Evolutionary conservation across 2,797 vertebrate species (phyloP).

Genomic region (Karalla daura): DNA sequence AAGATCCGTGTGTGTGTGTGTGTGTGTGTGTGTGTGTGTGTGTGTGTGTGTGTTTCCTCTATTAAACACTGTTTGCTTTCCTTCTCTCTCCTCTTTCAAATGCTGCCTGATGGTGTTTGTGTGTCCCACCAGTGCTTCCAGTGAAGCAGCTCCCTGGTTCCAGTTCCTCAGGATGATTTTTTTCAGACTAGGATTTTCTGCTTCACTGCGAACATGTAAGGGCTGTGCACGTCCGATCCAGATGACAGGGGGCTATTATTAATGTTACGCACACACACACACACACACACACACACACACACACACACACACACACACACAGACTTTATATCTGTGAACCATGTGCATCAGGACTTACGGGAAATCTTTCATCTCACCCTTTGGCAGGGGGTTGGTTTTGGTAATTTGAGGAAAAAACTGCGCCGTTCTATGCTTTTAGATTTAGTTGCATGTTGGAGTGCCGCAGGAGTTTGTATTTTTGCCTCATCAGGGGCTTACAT

Average conservation of each 20-base stretch:
- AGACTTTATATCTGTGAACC: too few relatives aligned
- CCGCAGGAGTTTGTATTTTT: slow-evolving; percentile 60
- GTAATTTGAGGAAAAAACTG: background rate
- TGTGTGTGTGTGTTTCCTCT: slow-evolving; percentile 1
- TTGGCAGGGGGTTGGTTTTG: slow-evolving; percentile 13
- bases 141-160: background rate
- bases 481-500: slow-evolving; percentile 57
- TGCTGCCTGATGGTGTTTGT: background rate
- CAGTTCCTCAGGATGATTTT: too few relatives aligned
- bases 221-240: too few relatives aligned
- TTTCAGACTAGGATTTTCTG: too few relatives aligned
- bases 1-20: slow-evolving; percentile 1
- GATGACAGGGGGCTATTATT: too few relatives aligned
- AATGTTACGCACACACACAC: too few relatives aligned
- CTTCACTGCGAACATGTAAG: too few relatives aligned
- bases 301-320: too few relatives aligned
- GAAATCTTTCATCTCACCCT: background rate
- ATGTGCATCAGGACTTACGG: slow-evolving; percentile 1
- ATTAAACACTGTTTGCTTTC: slow-evolving; percentile 6
- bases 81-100: slow-evolving; percentile 4
- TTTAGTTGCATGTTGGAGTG: slow-evolving; percentile 40
- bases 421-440: slow-evolving; percentile 38
- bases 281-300: too few relatives aligned
- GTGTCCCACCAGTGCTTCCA: background rate
- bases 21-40: background rate